Evolutionary conservation across 2,888 invertebrate species (phyloP), one percentile per base, ranked within the genome.

Genomic region (Stenchaetothrips biformis): DNA sequence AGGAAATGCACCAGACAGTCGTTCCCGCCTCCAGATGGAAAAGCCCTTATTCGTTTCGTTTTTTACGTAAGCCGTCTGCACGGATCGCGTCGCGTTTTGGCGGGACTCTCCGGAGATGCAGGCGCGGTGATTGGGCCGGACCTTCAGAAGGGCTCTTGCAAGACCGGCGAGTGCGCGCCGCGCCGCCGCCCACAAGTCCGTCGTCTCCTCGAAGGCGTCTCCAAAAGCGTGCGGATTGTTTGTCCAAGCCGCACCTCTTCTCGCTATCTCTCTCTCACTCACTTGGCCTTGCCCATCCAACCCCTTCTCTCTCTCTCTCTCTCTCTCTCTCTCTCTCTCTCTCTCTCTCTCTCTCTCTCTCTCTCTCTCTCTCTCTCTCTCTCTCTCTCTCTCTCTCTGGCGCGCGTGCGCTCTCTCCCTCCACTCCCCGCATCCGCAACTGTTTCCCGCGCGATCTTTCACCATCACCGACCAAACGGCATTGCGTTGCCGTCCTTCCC

Each of bases 401-500:
- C 37, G 37, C 37, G 2, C 37, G 37, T 37, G 2, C 37, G 37
- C 4, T 37, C 37, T 53, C 53, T 16, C 16, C 9, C 16, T 11
- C 53, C 53, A 16, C 11, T 18, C 18, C 53, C 59, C 59, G 21
- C 25, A 21, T 74, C 67, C 67, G 67, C 67, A 74, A 74, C 21
- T 21, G 67, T 74, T 74, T 74, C 67, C 67, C 67, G 59, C 21
- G 67, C 25, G 67, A 74, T 74, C 67, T 74, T 74, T 74, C 67
- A 74, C 67, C 67, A 74, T 74, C 67, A 74, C 25, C 6, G 2
- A 0, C 53, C 53, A 53, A 53, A 53, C 11, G 25, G 21, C 25
- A 21, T 74, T 74, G 67, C 67, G 67, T 74, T 74, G 67, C 67
- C 67, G 67, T 74, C 67, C 67, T 74, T 74, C 67, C 67, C 67